phyloP scores from a whole-genome alignment of 1,140 invertebrate genomes.

The Parasteatoda tepidariorum region DNA sequence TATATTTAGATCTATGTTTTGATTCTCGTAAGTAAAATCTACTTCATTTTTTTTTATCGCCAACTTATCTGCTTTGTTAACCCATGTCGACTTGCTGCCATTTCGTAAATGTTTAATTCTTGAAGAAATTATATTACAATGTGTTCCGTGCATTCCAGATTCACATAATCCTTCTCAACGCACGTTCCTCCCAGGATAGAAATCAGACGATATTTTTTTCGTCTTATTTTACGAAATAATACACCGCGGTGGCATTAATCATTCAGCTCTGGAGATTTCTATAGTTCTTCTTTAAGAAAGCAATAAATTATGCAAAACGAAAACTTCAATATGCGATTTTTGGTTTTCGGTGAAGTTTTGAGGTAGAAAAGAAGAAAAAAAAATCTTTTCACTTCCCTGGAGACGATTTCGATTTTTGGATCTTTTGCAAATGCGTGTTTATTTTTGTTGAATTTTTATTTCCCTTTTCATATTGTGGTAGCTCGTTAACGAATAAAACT shows the following conservation, averaged over 20 bases:
- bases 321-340: conserved; percentile 13
- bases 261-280: conserved; percentile 29
- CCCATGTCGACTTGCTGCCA: no score
- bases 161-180: no score
- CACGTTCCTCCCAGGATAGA: no score
- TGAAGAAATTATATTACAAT: no score
- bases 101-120: no score
- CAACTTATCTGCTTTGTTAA: no score
- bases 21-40: no score
- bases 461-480: neutral
- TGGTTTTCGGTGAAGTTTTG: neutral
- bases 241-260: conserved; percentile 22
- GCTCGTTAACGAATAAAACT: neutral
- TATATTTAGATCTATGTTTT: no score
- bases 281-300: conserved; percentile 34
- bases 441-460: neutral
- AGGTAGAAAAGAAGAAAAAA: neutral
- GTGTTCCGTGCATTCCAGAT: no score
- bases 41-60: no score
- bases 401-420: neutral
- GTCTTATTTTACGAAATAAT: neutral
- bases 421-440: no score
- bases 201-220: neutral
- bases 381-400: neutral
- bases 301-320: conserved; percentile 46